A percentile compares a stretch with the other conserved stretches of the same genome.
Conservation (phyloP, 2,888 invertebrate genomes). For the Aelia acuminata region DNA sequence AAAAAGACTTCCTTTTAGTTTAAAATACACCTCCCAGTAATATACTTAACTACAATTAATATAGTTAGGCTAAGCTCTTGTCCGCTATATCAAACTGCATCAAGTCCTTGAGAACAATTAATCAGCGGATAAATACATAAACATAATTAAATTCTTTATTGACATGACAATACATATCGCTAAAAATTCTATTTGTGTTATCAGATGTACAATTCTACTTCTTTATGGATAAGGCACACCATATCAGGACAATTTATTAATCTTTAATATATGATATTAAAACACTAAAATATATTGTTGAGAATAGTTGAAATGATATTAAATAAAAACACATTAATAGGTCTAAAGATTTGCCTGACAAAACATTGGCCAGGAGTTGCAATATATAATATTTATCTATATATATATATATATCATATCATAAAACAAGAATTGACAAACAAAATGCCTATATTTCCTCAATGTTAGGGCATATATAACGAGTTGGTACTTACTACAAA, state of each 20-base stretch:
- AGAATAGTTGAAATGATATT: slow-evolving; percentile 57
- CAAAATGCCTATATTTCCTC: slow-evolving; percentile 60
- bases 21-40: slow-evolving; percentile 43
- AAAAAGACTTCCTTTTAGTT: slow-evolving; percentile 38
- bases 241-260: slow-evolving; percentile 66
- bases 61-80: slow-evolving; percentile 60
- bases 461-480: slow-evolving; percentile 61
- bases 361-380: slow-evolving; percentile 46
- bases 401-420: slow-evolving; percentile 50
- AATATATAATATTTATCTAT: too few relatives aligned
- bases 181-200: slow-evolving; percentile 62
- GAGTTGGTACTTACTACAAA: slow-evolving; percentile 61
- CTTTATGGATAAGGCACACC: slow-evolving; percentile 66
- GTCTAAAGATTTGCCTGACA: slow-evolving; percentile 56
- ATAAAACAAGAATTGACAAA: slow-evolving; percentile 64
- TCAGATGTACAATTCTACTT: slow-evolving; percentile 64
- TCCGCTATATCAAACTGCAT: slow-evolving; percentile 57
- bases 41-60: slow-evolving; percentile 49
- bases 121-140: slow-evolving; percentile 56
- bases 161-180: slow-evolving; percentile 61
- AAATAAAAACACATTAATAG: slow-evolving; percentile 50
- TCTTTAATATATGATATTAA: slow-evolving; percentile 51
- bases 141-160: slow-evolving; percentile 52
- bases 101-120: slow-evolving; percentile 55
- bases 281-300: slow-evolving; percentile 62